Percentiles rank a stretch among this genome's conserved stretches.
Evolutionary conservation across 2,888 invertebrate species (phyloP).

Genomic region (Xestobium rufovillosum): DNA sequence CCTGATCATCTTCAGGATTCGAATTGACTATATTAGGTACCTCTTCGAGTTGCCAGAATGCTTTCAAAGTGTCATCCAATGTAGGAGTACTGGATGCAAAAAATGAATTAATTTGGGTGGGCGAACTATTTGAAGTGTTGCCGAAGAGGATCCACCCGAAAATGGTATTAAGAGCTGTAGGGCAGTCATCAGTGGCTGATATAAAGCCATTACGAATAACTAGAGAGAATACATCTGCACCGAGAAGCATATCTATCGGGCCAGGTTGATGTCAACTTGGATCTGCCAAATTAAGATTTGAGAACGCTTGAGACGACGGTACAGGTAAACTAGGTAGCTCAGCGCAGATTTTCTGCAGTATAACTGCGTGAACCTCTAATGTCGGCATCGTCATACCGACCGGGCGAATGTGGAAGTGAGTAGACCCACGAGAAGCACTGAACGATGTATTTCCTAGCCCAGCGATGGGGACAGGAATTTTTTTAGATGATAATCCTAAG

Average conservation of each 20-base stretch:
- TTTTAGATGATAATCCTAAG: too few relatives aligned
- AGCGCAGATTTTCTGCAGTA: constrained; percentile 2
- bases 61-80: constrained; percentile 1
- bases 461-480: neutral
- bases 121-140: neutral
- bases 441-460: neutral
- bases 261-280: neutral
- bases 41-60: constrained; percentile 6
- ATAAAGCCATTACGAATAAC: too few relatives aligned
- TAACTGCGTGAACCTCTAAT: neutral
- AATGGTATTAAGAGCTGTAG: too few relatives aligned
- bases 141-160: too few relatives aligned
- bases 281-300: constrained; percentile 4
- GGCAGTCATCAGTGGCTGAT: too few relatives aligned
- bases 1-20: neutral
- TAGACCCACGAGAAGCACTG: constrained; percentile 1
- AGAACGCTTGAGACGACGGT: neutral
- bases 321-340: neutral
- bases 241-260: neutral
- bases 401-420: neutral
- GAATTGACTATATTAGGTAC: neutral
- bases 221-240: neutral
- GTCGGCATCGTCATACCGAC: neutral
- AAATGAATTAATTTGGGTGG: constrained; percentile 1
- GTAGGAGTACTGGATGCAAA: too few relatives aligned